Conservation (phyloP, 2,888 invertebrate species). For the Anaspis maculata region DNA sequence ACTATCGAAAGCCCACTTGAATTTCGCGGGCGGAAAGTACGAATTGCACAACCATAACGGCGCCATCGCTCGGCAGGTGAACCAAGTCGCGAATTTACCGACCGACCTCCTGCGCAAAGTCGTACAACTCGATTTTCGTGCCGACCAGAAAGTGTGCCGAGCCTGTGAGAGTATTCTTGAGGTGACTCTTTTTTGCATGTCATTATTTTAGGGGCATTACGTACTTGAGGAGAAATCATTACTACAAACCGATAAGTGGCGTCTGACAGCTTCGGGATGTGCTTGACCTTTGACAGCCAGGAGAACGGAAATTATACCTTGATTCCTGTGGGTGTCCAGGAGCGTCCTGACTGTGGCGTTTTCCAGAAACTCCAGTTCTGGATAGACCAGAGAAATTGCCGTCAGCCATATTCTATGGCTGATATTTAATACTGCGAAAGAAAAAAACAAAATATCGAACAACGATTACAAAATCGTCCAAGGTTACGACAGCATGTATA, state of each 20-base stretch:
- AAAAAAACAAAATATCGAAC: slow-evolving; percentile 3
- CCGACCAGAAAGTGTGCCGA: too few species aligned
- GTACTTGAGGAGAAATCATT: background rate
- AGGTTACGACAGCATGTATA: too few species aligned
- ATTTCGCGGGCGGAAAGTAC: too few species aligned
- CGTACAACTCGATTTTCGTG: too few species aligned
- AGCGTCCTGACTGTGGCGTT: slow-evolving; percentile 50
- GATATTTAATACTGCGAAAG: slow-evolving; percentile 29
- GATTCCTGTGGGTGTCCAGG: slow-evolving; percentile 64
- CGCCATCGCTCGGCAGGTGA: too few species aligned
- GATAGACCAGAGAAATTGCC: slow-evolving; percentile 31
- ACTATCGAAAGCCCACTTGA: too few species aligned
- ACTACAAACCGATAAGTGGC: slow-evolving; percentile 34
- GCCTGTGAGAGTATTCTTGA: background rate
- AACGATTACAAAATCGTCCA: too few species aligned
- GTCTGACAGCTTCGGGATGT: slow-evolving; percentile 34
- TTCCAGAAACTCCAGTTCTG: slow-evolving; percentile 37
- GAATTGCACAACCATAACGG: too few species aligned
- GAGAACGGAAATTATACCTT: slow-evolving; percentile 64
- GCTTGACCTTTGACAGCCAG: slow-evolving; percentile 51
- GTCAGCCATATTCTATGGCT: slow-evolving; percentile 32
- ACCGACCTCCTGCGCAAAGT: too few species aligned
- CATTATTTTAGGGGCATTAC: slow-evolving; percentile 3
- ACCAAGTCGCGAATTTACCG: too few species aligned
- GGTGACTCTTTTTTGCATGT: background rate